Percentiles rank a stretch among this genome's conserved stretches.
Conservation (phyloP, 2,888 invertebrate genomes). For the Psylliodes chrysocephalus region DNA sequence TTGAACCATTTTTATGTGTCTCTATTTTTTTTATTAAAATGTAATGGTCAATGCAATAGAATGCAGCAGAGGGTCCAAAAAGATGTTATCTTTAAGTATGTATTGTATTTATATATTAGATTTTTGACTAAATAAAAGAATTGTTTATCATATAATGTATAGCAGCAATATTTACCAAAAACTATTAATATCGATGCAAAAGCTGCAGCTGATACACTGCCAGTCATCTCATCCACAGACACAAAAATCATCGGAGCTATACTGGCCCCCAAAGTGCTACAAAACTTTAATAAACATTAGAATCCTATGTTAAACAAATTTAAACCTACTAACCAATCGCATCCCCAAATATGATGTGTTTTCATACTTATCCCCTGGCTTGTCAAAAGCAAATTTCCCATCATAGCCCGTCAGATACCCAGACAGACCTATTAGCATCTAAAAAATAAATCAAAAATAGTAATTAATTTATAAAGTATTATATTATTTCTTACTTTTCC, state of each 20-base stretch:
- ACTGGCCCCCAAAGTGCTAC: constrained; percentile 85
- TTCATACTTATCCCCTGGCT: constrained; percentile 95
- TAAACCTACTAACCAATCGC: constrained; percentile 77
- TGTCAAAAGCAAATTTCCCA: constrained; percentile 93
- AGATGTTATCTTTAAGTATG: too few species aligned
- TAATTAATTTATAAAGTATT: not conserved
- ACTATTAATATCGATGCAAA: constrained; percentile 84
- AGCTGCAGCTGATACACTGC: constrained; percentile 80
- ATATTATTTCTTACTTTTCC: constrained; percentile 77
- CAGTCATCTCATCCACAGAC: constrained; percentile 89
- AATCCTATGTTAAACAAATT: constrained; percentile 4
- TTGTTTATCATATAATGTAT: too few species aligned
- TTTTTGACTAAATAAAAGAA: too few species aligned
- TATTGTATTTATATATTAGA: too few species aligned
- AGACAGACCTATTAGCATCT: constrained; percentile 95
- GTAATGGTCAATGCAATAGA: too few species aligned
- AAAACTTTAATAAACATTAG: constrained; percentile 75
- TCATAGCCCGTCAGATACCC: constrained; percentile 94
- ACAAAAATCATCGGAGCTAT: constrained; percentile 88
- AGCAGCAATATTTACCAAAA: constrained; percentile 74
- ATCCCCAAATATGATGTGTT: constrained; percentile 91
- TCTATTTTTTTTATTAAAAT: too few species aligned
- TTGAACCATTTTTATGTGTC: too few species aligned
- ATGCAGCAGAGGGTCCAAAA: too few species aligned
- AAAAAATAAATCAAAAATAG: constrained; percentile 52